phyloP scores from a whole-genome alignment of 2,113 vertebrate genomes.

The Tyto alba region DNA sequence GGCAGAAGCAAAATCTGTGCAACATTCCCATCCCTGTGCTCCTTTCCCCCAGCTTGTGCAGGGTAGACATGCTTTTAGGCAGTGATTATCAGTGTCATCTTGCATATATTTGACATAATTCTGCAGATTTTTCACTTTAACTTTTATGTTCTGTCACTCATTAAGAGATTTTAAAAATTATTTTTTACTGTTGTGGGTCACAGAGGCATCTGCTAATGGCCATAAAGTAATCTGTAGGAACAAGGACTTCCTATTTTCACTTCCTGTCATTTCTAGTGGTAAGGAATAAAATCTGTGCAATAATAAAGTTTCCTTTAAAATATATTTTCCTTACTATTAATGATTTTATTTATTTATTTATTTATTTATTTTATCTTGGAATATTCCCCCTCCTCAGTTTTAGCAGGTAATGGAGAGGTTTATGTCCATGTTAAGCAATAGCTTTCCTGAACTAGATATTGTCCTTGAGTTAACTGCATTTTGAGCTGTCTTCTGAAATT shows the following conservation, averaged over 20 bases:
- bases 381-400: not conserved
- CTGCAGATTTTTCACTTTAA: constrained; percentile 27
- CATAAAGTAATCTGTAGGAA: constrained; percentile 7
- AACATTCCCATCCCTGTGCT: rapidly evolving
- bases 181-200: constrained; percentile 7
- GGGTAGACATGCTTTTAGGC: not conserved
- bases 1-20: not conserved
- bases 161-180: not conserved
- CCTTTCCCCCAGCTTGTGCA: not conserved
- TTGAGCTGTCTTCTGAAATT: not conserved
- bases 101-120: constrained; percentile 20
- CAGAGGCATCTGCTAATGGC: constrained; percentile 26
- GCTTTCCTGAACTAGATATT: not conserved
- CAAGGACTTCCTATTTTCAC: constrained; percentile 26
- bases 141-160: constrained; percentile 45
- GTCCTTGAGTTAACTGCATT: not conserved
- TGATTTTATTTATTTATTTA: not conserved
- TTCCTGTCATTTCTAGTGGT: constrained; percentile 8
- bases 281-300: not conserved
- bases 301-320: not conserved
- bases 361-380: too few species aligned
- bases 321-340: not conserved
- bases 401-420: not conserved
- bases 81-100: not conserved
- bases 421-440: not conserved